Base-by-base conservation (phyloP, 2,888 invertebrate species). In the Bimastos eiseni region DNA sequence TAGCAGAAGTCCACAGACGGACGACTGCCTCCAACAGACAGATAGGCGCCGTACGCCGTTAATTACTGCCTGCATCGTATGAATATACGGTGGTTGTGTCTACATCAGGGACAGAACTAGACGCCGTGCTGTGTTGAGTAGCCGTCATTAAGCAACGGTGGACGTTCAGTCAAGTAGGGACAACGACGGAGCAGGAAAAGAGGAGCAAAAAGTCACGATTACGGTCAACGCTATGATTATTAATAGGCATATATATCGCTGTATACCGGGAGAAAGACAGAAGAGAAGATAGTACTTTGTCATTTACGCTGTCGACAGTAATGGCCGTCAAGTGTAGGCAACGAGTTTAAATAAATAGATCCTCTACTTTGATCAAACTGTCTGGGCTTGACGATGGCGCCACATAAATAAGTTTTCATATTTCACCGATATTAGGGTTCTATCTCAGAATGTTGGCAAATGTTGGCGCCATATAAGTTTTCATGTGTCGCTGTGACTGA, bases 61-160 rank as follows among this genome's bases (percentile, higher is more conserved):
- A 70, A 70, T 70, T 70, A 70, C 70, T 70, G n/a, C 70, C 70
- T 70, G 70, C 70, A 30, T n/a, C 70, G 70, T n/a, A n/a, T 8
- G 30, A 13, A 70, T 70, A n/a, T 70, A 70, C 70, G 70, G 70
- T n/a, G 70, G 70, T n/a, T 70, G n/a, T n/a, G 70, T n/a, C 30
- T 70, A 70, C 70, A 70, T 11, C n/a, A 70, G 70, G 70, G 70
- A 70, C 70, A n/a, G 8, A 70, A 70, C 70, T 8, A n/a, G 70
- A 70, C 70, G n/a, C n/a, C 70, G 70, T n/a, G n/a, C n/a, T n/a
- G 70, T n/a, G 70, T 70, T 70, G 70, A 70, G 70, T 70, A 70
- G 70, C 70, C 70, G n/a, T 70, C 70, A 70, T 70, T 70, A 70
- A 17, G 70, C 70, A 1, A 8, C 8, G 30, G 49, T 21, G 8